These are phyloP conservation scores for Ctenopoma multispine DNA, from an alignment of 2,797 vertebrate species.

Conservation along the genomic window DNA sequence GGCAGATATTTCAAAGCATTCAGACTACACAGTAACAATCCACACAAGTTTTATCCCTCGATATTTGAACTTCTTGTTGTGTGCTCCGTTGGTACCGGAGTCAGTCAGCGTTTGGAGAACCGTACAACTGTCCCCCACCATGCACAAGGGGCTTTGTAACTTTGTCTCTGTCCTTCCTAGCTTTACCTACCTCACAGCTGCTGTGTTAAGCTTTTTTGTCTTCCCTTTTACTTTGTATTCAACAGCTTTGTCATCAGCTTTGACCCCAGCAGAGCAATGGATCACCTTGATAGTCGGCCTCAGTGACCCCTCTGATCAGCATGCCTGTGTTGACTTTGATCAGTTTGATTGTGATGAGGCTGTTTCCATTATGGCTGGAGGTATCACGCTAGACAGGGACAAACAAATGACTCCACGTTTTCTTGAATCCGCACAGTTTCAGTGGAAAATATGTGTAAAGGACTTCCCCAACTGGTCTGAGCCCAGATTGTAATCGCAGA, in stretches of 20 bases:
- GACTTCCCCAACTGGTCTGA: conserved; percentile 45
- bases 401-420: conserved; percentile 44
- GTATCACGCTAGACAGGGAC: conserved; percentile 62
- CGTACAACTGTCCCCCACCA: conserved; percentile 58
- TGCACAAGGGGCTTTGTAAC: conserved; percentile 74
- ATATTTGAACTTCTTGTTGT: conserved; percentile 32
- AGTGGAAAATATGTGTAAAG: conserved; percentile 67
- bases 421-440: conserved; percentile 45
- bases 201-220: conserved; percentile 68
- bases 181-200: conserved; percentile 82
- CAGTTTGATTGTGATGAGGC: conserved; percentile 66
- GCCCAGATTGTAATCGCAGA: conserved; percentile 55
- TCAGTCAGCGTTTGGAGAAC: conserved; percentile 54
- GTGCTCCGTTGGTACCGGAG: conserved; percentile 55
- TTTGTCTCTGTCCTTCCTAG: conserved; percentile 75
- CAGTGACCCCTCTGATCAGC: conserved; percentile 67
- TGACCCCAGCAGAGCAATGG: conserved; percentile 53
- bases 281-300: conserved; percentile 49
- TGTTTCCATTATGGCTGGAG: conserved; percentile 50
- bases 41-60: conserved; percentile 32
- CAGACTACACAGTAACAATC: conserved; percentile 54
- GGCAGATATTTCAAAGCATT: conserved; percentile 48
- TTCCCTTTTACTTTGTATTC: conserved; percentile 60
- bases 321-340: conserved; percentile 50
- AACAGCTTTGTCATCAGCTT: conserved; percentile 50